Evolutionary conservation across 2,113 vertebrate genomes (phyloP).

Genomic region (Cichladusa arquata): DNA sequence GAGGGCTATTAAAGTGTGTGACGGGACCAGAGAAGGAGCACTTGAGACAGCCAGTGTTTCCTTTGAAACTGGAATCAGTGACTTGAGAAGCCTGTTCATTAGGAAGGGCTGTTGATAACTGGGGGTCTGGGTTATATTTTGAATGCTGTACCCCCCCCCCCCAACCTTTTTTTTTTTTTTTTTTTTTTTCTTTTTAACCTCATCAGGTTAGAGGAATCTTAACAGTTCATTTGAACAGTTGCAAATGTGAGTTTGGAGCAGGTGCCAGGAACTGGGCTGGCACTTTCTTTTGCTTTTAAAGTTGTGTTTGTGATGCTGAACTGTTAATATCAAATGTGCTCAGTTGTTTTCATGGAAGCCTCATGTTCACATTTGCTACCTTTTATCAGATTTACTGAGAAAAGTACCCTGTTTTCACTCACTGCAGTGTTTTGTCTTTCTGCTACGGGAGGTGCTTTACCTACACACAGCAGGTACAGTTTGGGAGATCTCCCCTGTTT

Average conservation of each 20-base stretch:
- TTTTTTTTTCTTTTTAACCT: neutral
- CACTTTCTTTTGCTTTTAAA: neutral
- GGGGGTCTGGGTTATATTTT: slow-evolving; percentile 10
- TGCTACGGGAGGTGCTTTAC: neutral
- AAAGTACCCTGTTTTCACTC: neutral
- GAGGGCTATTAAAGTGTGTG: neutral
- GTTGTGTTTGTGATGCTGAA: neutral
- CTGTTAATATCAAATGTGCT: neutral
- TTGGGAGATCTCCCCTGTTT: neutral
- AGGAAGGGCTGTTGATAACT: slow-evolving; percentile 12
- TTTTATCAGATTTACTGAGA: neutral
- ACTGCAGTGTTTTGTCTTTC: neutral
- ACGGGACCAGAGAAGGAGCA: neutral
- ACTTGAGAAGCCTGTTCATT: slow-evolving; percentile 13
- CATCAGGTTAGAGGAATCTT: neutral
- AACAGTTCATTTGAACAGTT: neutral
- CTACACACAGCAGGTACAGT: neutral
- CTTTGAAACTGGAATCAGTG: slow-evolving; percentile 42
- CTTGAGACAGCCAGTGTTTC: slow-evolving; percentile 33
- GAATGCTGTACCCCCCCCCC: neutral
- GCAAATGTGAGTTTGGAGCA: neutral
- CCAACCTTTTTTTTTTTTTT: neutral
- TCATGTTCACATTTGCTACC: neutral
- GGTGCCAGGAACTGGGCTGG: neutral
- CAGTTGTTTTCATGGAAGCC: neutral